phyloP scores from a whole-genome alignment of 2,888 invertebrate species.

The Heteropelma amictum region DNA sequence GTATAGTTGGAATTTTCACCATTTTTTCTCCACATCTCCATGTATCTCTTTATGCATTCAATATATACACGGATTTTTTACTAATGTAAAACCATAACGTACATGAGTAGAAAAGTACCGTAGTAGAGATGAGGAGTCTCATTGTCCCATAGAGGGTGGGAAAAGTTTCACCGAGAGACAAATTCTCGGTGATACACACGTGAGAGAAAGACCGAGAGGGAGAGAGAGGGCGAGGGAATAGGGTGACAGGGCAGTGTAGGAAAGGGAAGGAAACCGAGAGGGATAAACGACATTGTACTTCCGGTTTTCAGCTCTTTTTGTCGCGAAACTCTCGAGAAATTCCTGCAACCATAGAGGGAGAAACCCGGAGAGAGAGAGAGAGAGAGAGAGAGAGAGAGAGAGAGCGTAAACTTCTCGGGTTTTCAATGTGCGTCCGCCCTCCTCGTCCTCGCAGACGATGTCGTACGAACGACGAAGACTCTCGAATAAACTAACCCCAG shows the following conservation, averaged over 20 bases:
- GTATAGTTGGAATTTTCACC: background rate
- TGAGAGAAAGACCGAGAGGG: constrained; percentile 10
- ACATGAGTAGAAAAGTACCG: too few relatives aligned
- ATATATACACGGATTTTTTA: background rate
- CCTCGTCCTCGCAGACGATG: constrained; percentile 19
- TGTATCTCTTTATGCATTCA: background rate
- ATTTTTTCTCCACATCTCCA: background rate
- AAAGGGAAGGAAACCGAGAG: background rate
- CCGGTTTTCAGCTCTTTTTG: constrained; percentile 36
- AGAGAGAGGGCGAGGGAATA: constrained; percentile 1
- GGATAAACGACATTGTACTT: constrained; percentile 36
- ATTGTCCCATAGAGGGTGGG: constrained; percentile 20
- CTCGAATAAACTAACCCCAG: constrained; percentile 48
- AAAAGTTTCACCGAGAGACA: constrained; percentile 45
- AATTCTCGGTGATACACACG: too few relatives aligned
- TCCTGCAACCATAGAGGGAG: background rate
- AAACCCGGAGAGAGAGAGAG: background rate
- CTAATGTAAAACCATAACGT: too few relatives aligned
- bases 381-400: constrained; percentile 12
- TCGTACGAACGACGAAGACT: constrained; percentile 37
- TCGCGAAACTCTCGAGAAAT: constrained; percentile 35
- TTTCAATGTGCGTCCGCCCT: constrained; percentile 37
- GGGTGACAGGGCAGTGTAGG: background rate
- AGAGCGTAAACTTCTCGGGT: constrained; percentile 7
- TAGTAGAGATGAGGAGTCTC: constrained; percentile 8